Conservation (phyloP, 2,888 invertebrate genomes). For the Zele albiditarsus region DNA sequence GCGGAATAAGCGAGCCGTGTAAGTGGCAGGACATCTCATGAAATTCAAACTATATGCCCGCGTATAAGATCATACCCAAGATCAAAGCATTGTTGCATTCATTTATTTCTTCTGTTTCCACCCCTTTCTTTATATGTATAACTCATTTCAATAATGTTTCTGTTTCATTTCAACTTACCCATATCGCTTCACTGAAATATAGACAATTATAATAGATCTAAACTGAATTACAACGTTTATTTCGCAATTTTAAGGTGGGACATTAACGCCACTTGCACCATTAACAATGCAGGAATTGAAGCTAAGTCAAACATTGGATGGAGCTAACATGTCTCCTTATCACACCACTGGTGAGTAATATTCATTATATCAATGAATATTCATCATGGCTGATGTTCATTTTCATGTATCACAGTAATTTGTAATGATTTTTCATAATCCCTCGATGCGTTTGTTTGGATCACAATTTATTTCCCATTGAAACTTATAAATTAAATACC, state of each 20-base stretch:
- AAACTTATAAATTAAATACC: too few species aligned
- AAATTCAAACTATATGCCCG: slow-evolving; percentile 60
- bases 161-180: neutral
- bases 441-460: neutral
- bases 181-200: neutral
- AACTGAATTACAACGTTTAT: neutral
- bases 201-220: neutral
- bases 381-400: slow-evolving; percentile 26
- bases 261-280: slow-evolving; percentile 82
- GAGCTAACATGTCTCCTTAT: slow-evolving; percentile 79
- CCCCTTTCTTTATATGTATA: slow-evolving; percentile 25
- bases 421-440: neutral
- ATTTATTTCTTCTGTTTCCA: slow-evolving; percentile 42
- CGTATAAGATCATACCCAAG: slow-evolving; percentile 13
- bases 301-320: slow-evolving; percentile 80
- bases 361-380: neutral
- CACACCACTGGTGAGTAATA: slow-evolving; percentile 78
- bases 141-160: neutral
- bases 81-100: slow-evolving; percentile 7
- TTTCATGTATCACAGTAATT: neutral
- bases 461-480: too few species aligned
- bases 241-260: slow-evolving; percentile 75
- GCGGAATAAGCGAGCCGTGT: slow-evolving; percentile 63
- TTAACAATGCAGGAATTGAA: slow-evolving; percentile 86
- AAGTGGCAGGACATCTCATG: slow-evolving; percentile 67